Percentiles rank a stretch among this genome's conserved stretches.
Evolutionary conservation across 2,888 invertebrate species (phyloP).

Genomic region (Buathra laborator): DNA sequence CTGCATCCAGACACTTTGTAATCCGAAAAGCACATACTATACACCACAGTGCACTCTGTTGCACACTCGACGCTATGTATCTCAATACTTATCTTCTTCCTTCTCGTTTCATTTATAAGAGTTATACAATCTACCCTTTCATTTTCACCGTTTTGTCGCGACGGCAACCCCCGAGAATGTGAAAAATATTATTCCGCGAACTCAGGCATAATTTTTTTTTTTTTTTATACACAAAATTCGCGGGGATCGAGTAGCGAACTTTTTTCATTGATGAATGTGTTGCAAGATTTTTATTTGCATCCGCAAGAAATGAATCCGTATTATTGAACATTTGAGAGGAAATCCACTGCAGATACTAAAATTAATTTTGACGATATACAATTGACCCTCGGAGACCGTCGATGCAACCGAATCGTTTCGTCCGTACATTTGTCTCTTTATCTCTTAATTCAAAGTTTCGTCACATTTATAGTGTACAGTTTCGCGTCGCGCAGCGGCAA

Average conservation of each 20-base stretch:
- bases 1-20: conserved; percentile 62
- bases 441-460: not conserved
- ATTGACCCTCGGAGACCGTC: too few relatives aligned
- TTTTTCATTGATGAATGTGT: not conserved
- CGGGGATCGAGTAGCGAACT: not conserved
- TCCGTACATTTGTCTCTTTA: not conserved
- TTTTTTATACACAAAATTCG: not conserved
- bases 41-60: conserved; percentile 42
- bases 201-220: not conserved
- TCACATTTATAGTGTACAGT: not conserved
- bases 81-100: conserved; percentile 33
- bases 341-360: too few relatives aligned
- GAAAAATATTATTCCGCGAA: not conserved
- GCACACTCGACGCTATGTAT: conserved; percentile 1
- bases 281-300: too few relatives aligned
- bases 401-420: not conserved
- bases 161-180: not conserved
- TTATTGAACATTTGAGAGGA: too few relatives aligned
- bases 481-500: conserved; percentile 1
- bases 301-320: too few relatives aligned
- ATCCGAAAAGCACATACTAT: conserved; percentile 55
- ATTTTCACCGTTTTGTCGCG: conserved; percentile 35
- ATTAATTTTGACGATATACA: too few relatives aligned
- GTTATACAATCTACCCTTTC: conserved; percentile 34
- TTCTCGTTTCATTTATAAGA: conserved; percentile 39